phyloP scores from a whole-genome alignment of 1,140 invertebrate genomes.

The Lepidurus packardi region DNA sequence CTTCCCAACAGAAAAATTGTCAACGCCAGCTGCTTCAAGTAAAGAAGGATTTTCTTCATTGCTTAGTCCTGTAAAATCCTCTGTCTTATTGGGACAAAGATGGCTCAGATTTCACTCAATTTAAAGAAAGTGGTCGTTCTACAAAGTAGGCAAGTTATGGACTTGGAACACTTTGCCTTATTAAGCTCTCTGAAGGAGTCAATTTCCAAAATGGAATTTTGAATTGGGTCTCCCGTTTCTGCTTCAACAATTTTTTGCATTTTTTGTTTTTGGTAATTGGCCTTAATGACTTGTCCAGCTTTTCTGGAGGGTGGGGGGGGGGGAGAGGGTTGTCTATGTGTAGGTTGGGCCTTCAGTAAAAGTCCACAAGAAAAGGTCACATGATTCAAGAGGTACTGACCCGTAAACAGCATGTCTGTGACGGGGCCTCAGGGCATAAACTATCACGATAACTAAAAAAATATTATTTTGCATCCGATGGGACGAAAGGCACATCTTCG shows the following conservation, averaged over 20 bases:
- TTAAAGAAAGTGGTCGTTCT: background rate
- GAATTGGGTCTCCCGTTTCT: background rate
- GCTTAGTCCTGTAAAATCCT: background rate
- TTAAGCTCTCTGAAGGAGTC: background rate
- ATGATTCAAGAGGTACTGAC: background rate
- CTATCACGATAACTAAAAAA: background rate
- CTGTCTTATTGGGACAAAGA: background rate
- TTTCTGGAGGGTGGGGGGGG: background rate
- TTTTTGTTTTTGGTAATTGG: background rate
- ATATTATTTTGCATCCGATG: background rate
- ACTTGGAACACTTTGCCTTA: conserved; percentile 8
- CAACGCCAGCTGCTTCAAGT: background rate
- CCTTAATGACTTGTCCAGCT: background rate
- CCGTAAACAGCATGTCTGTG: background rate
- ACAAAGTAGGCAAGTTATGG: conserved; percentile 13
- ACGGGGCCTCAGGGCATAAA: background rate
- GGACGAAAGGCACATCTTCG: background rate
- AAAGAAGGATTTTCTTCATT: background rate
- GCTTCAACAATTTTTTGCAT: background rate
- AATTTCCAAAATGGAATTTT: conserved; percentile 10
- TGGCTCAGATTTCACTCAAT: background rate
- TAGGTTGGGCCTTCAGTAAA: too few species aligned
- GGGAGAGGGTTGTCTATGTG: background rate
- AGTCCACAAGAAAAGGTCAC: background rate
- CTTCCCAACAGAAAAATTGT: background rate